A percentile compares a stretch with the other conserved stretches of the same genome.
Evolutionary conservation across 2,797 vertebrate species (phyloP).

Genomic region (Orientallactaga sibirica): DNA sequence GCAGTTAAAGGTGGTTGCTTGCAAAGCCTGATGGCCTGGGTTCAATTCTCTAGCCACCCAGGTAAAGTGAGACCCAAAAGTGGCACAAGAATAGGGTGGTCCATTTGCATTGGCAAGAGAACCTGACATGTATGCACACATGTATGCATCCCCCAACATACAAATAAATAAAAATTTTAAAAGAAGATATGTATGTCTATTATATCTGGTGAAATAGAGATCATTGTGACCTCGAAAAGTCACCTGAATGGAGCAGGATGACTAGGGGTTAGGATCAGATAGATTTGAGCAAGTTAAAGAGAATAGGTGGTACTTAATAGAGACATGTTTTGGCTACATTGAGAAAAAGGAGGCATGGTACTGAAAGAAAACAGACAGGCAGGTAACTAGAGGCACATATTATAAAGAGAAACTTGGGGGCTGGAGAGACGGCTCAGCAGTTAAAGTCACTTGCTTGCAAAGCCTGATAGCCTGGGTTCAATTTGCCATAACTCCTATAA

Average conservation of each 20-base stretch:
- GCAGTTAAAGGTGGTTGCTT: too few relatives aligned
- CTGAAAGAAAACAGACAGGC: neutral
- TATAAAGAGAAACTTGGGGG: neutral
- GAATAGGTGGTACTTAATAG: neutral
- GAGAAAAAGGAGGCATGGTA: neutral
- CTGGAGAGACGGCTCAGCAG: too few relatives aligned
- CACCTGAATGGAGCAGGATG: neutral
- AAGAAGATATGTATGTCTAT: neutral
- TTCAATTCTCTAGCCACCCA: too few relatives aligned
- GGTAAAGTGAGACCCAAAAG: too few relatives aligned
- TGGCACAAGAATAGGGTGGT: too few relatives aligned
- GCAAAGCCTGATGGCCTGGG: too few relatives aligned
- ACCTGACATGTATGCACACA: too few relatives aligned
- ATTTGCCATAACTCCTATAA: too few relatives aligned
- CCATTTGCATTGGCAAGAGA: too few relatives aligned
- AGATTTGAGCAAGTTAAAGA: neutral
- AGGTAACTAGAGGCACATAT: neutral
- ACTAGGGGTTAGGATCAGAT: neutral
- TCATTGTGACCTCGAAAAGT: neutral
- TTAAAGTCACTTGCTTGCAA: too few relatives aligned
- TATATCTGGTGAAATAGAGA: neutral
- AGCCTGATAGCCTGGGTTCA: too few relatives aligned
- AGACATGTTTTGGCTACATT: neutral
- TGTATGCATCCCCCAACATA: too few relatives aligned
- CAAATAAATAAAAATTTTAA: neutral